Conservation (phyloP, 2,888 invertebrate species). For the Drosophila atroscutellata region DNA sequence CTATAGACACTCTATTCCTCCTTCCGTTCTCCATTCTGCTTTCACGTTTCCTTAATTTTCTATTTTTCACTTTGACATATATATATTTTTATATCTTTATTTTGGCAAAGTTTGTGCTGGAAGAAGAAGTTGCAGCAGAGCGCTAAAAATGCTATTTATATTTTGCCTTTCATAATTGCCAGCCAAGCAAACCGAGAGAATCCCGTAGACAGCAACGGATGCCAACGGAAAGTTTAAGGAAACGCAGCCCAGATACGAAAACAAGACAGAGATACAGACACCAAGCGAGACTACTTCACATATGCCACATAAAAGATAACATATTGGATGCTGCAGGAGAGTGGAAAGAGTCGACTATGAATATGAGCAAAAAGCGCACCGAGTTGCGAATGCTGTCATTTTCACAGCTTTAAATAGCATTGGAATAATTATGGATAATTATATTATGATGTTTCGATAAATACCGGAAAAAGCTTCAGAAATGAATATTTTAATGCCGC, state of each 20-base stretch:
- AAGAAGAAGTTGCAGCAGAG: conserved; percentile 56
- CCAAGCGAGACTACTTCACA: conserved; percentile 43
- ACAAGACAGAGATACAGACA: conserved; percentile 67
- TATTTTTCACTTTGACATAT: conserved; percentile 20
- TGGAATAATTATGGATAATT: not conserved
- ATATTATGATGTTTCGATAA: not conserved
- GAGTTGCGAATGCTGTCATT: conserved; percentile 19
- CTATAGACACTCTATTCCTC: conserved; percentile 57
- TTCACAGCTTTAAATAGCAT: conserved; percentile 15
- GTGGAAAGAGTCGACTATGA: not conserved
- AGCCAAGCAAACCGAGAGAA: conserved; percentile 52
- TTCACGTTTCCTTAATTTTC: conserved; percentile 11
- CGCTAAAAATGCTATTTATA: conserved; percentile 76
- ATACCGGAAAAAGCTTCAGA: not conserved
- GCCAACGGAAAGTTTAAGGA: conserved; percentile 71
- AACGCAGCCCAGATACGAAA: conserved; percentile 71
- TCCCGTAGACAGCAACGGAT: conserved; percentile 50
- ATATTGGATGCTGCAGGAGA: not conserved
- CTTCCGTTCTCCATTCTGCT: not conserved
- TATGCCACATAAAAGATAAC: conserved; percentile 35
- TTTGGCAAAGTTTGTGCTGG: conserved; percentile 41
- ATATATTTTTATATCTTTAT: conserved; percentile 22
- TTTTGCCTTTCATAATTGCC: conserved; percentile 74
- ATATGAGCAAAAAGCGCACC: conserved; percentile 1
- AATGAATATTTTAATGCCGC: not conserved